These are phyloP conservation scores for Orestias chungarensis DNA, from an alignment of 2,797 vertebrate genomes.

Conservation along the genomic window DNA sequence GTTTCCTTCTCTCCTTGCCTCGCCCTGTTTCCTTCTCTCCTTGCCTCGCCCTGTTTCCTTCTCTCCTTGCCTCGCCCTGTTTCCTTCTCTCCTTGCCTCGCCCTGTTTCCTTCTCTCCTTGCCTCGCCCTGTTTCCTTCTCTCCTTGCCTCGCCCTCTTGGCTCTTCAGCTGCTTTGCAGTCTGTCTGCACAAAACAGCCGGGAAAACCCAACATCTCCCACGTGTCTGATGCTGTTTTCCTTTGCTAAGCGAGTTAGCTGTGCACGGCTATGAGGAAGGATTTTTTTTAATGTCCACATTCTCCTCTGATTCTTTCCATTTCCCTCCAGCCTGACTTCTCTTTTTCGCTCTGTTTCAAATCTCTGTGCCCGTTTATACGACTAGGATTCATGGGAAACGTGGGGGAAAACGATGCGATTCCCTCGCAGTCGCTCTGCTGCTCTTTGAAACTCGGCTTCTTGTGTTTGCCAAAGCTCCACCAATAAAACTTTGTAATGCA, in stretches of 20 bases:
- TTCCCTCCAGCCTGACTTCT: slow-evolving; percentile 25
- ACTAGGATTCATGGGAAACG: no score
- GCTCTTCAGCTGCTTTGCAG: slow-evolving; percentile 30
- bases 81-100: slow-evolving; percentile 26
- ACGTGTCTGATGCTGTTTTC: slow-evolving; percentile 52
- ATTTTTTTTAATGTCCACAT: slow-evolving; percentile 35
- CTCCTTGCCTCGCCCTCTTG: slow-evolving; percentile 51
- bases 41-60: slow-evolving; percentile 27
- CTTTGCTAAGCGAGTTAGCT: slow-evolving; percentile 45
- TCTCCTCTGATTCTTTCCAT: slow-evolving; percentile 8
- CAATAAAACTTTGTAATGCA: no score
- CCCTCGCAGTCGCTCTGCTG: no score
- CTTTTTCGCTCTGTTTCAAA: slow-evolving; percentile 23
- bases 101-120: slow-evolving; percentile 16
- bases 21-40: slow-evolving; percentile 68
- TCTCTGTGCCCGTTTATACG: no score
- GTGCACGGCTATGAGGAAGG: slow-evolving; percentile 69
- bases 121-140: slow-evolving; percentile 65
- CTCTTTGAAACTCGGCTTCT: no score
- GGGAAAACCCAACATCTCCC: slow-evolving; percentile 82
- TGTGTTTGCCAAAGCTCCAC: no score
- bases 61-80: neutral
- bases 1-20: slow-evolving; percentile 30
- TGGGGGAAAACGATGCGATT: no score
- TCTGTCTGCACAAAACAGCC: slow-evolving; percentile 90